Base-by-base conservation (phyloP, 2,113 vertebrate genomes). In the Mustelus asterias region DNA sequence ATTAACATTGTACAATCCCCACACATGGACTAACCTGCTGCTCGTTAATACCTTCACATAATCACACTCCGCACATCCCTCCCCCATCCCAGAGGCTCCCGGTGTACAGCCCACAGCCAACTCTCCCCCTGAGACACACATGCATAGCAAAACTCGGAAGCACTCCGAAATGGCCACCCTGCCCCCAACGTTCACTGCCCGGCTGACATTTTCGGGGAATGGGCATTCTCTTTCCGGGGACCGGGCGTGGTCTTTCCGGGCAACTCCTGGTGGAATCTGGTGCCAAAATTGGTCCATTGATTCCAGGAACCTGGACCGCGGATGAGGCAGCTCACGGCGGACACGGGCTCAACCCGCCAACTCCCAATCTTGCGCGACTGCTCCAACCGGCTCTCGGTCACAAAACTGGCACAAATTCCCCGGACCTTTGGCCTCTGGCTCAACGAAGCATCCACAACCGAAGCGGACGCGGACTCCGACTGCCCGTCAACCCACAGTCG, bases 31-130 rank as follows among this genome's bases (percentile, higher is more conserved):
- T 92, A 63, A 18, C 89, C 89, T 22, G 60, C 33, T 65, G 33
- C 60, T 65, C 37, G 33, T 65, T 92, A 60, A 90, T 24, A 92
- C 65, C 37, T 41, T 83, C 60, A 92, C 29, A 58, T 90, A 92
- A 90, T 90, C 86, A 29, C 54, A 14, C 8, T 0, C 86, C 24
- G 2, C 24, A 11, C 86, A 24, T 1, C 24, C 11, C 22, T 26
- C 69, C 76, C 11, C 33, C 76, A 6, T 13, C 9, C 33, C 78
- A 83, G 4, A 37, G 5, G 6, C 18, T 20, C 33, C 89, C 89
- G 20, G 89, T 58, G 60, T 20, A n/a, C 89, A 92, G 89, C 89
- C 16, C 89, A 33, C 88, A 60, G 88, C 88, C 88, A 88, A 88
- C 54, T 41, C 85, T 88, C 44, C 44, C 20, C 85, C 41, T 60